Percentiles rank a stretch among this genome's conserved stretches.
Evolutionary conservation across 2,113 vertebrate species (phyloP).

Genomic region (Vimba vimba): DNA sequence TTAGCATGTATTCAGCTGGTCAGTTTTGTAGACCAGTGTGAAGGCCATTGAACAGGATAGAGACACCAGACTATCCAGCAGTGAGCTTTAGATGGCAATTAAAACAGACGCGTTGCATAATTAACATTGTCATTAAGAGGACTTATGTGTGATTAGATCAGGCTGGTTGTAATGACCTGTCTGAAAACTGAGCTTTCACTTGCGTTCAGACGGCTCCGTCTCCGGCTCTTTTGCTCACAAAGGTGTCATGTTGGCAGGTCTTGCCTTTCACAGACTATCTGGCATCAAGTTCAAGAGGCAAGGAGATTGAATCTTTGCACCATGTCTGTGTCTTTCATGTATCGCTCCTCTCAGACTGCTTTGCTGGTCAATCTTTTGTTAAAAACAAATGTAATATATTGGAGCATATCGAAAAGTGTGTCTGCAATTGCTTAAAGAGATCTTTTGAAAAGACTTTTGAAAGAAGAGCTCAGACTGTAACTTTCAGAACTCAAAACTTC

Average conservation of each 20-base stretch:
- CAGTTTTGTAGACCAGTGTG: not conserved
- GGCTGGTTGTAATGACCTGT: constrained; percentile 33
- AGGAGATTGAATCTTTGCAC: not conserved
- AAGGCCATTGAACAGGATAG: constrained; percentile 40
- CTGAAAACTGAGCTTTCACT: constrained; percentile 36
- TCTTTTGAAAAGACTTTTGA: not conserved
- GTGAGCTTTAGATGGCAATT: constrained; percentile 41
- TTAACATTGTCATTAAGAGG: constrained; percentile 43
- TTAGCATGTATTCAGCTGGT: not conserved
- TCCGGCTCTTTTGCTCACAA: not conserved
- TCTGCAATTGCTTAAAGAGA: not conserved
- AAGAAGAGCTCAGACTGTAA: not conserved
- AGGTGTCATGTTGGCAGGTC: constrained; percentile 22
- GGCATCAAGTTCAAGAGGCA: not conserved
- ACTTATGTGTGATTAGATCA: constrained; percentile 50
- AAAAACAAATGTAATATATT: not conserved
- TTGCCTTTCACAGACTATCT: constrained; percentile 1
- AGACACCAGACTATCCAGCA: constrained; percentile 7
- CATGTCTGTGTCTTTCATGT: not conserved
- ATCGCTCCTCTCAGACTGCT: not conserved
- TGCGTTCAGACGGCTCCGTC: not conserved
- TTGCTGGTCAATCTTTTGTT: not conserved
- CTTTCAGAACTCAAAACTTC: not conserved
- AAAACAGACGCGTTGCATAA: constrained; percentile 45
- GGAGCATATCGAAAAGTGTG: not conserved